Base-by-base conservation (phyloP, 2,113 vertebrate species). In the Megaceryle torquata region DNA sequence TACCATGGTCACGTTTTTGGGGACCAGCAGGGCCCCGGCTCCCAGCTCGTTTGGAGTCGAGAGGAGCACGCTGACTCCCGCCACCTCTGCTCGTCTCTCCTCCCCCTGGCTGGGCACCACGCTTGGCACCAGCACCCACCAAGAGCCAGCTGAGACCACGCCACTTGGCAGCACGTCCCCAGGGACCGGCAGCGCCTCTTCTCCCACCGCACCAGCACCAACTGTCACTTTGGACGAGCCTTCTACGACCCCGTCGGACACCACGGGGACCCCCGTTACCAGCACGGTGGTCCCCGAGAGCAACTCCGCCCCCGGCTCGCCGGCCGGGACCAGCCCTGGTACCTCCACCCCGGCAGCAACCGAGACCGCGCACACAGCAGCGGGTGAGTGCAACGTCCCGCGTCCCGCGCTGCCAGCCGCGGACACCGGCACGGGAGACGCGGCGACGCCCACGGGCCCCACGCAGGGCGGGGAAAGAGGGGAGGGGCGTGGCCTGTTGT, bases 1-100 rank as follows among this genome's bases (percentile, higher is more conserved):
- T 0, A 46, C 88, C 41, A 7, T 6, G 2, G 4, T 26, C 60
- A 53, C 2, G 0, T 56, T 91, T 15, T 21, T 11, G n/a, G 63
- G 17, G 19, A 86, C 57, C 22, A 67, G 57, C 86, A 41, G 1
- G 0, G 29, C 51, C 25, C n/a, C 48, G 28, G 5, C 75, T 44
- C 7, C 5, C 79, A 59, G n/a, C n/a, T 89, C 74, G 1, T 59
- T 11, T 22, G 70, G 60, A 67, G 16, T 4, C 5, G 6, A 85
- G 31, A 63, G 1, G 6, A 89, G 28, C 57, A 16, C 2, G 0
- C 14, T 53, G 54, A n/a, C 60, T 61, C 4, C 28, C 13, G 2
- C n/a, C 17, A 46, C 29, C 20, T 81, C 93, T 19, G 3, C 57
- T 37, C 39, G 10, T 22, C 14, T 56, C 56, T 24, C 44, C 46